Percentiles rank a stretch among this genome's conserved stretches.
Conservation (phyloP, 2,797 vertebrate species). For the Tadarida brasiliensis region DNA sequence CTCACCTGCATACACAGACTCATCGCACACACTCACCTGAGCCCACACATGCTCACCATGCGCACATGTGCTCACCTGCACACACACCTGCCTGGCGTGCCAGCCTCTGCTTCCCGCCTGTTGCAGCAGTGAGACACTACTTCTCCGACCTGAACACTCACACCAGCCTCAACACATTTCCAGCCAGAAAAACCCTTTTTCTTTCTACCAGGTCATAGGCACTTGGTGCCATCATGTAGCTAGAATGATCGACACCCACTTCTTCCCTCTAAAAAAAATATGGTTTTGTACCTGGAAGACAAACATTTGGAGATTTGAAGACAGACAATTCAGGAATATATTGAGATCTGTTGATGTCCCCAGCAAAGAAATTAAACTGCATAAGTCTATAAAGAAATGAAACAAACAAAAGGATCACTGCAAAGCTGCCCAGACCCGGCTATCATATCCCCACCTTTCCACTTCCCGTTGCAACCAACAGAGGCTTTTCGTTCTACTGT, state of each 20-base stretch:
- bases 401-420: conserved; percentile 38
- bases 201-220: too few relatives aligned
- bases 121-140: background rate
- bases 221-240: background rate
- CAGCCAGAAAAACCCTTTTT: background rate
- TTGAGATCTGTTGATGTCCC: conserved; percentile 81
- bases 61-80: background rate
- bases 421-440: background rate
- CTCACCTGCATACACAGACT: background rate
- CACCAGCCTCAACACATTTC: too few relatives aligned
- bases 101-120: background rate
- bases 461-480: background rate
- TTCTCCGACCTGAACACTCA: background rate
- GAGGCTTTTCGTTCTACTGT: background rate
- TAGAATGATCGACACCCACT: background rate
- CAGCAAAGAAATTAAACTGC: conserved; percentile 84
- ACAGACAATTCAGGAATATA: conserved; percentile 84
- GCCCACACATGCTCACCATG: background rate
- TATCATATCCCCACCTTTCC: background rate
- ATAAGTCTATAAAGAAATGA: conserved; percentile 81
- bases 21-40: background rate
- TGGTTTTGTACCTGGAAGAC: conserved; percentile 86
- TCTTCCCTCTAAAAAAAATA: conserved; percentile 57
- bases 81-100: background rate
- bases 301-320: conserved; percentile 84